Evolutionary conservation across 2,888 invertebrate species (phyloP), one percentile per base, ranked within the genome.

Genomic region (Xylophagus ater): DNA sequence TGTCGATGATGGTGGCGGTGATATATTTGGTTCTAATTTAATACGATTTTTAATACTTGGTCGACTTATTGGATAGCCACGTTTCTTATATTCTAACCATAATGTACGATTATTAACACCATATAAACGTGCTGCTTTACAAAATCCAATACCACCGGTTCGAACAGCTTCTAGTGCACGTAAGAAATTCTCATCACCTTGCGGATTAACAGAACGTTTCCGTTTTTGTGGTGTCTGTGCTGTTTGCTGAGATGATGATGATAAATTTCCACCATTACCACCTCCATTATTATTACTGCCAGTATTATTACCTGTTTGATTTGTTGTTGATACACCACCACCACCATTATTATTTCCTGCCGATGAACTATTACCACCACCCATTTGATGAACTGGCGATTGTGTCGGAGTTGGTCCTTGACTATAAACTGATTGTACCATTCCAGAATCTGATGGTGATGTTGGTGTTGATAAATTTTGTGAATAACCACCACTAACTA

Each of bases 71-170:
- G 84, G 84, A 60, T 86, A 86, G 0, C 86, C 86, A 30, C 81
- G 76, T 60, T 83, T 84, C 55, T 83, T 85, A 58, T 85, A 86
- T 56, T 86, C 86, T 25, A 86, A 66, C 86, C 86, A 86, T 3
- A 87, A 67, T 1, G 86, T 86, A 40, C 86, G 71, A 63, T 86
- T 86, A 62, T 86, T 86, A 12, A 87, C 84, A 20, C 86, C 86
- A 60, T 81, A 86, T 66, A 84, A 74, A 36, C 83, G 70, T 1
- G 86, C 86, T 7, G 86, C 86, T 55, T 85, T 85, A 62, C 86
- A 86, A 62, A 86, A 86, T 2, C 86, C 86, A 49, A 86, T 83
- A 25, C 84, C 83, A 15, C 86, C 86, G 53, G 77, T 79, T 44
- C 85, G 73, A 1, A 86, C 86, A 0, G 85, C 86, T 55, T 86